These are phyloP conservation scores for Lampris incognitus DNA, from an alignment of 2,113 vertebrate genomes.

Conservation along the genomic window DNA sequence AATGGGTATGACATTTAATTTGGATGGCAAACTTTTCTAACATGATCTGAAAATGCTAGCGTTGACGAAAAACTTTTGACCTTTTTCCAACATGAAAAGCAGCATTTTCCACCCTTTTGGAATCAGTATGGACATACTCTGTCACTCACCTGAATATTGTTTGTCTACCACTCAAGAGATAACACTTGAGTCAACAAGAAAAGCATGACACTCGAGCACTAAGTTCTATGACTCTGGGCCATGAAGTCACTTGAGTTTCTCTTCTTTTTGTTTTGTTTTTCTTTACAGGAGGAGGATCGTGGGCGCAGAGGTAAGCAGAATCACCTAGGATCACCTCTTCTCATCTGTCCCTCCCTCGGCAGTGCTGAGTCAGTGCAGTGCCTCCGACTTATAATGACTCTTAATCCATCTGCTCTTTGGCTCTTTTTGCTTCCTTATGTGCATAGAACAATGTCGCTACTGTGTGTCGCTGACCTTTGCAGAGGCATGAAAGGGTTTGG, in stretches of 20 bases:
- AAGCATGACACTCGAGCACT: constrained; percentile 10
- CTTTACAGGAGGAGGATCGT: constrained; percentile 93
- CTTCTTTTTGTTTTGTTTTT: constrained; percentile 64
- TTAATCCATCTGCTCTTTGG: constrained; percentile 46
- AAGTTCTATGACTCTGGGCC: constrained; percentile 26
- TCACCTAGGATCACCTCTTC: not conserved
- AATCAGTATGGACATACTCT: not conserved
- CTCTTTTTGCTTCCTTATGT: constrained; percentile 56
- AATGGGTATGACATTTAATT: too few species aligned
- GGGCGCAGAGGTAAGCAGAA: constrained; percentile 87
- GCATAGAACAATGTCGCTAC: constrained; percentile 55
- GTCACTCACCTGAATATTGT: constrained; percentile 18
- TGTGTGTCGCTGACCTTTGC: constrained; percentile 68
- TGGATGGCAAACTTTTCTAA: too few species aligned
- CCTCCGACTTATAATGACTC: constrained; percentile 54
- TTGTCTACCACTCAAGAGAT: not conserved
- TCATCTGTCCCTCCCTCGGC: constrained; percentile 6
- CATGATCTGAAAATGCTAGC: too few species aligned
- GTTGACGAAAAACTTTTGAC: too few species aligned
- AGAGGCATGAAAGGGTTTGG: constrained; percentile 61
- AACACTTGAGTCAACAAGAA: constrained; percentile 29
- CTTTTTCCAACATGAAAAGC: too few species aligned
- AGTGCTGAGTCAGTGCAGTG: constrained; percentile 53
- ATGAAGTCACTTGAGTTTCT: constrained; percentile 37
- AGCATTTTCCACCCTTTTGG: too few species aligned